Conservation (phyloP, 1,140 invertebrate species). For the Dendroctonus valens region DNA sequence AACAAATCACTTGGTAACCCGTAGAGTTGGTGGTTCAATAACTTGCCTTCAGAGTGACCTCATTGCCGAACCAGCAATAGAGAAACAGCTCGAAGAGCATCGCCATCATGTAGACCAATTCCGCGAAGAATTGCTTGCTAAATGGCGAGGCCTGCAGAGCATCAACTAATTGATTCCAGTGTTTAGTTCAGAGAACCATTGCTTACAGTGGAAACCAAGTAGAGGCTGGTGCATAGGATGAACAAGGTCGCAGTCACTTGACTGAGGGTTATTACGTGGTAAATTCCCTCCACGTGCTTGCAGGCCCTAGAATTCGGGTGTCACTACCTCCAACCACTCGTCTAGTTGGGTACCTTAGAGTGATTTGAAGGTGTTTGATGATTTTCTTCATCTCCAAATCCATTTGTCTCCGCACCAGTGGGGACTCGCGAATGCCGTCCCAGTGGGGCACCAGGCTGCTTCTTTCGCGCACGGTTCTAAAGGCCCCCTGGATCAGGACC, state of each 20-base stretch:
- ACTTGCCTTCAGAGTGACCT: slow-evolving; percentile 55
- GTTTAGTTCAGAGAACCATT: neutral
- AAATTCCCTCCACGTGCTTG: slow-evolving; percentile 39
- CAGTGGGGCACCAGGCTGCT: neutral
- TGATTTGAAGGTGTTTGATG: slow-evolving; percentile 42
- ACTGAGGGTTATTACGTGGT: slow-evolving; percentile 41
- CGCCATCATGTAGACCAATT: slow-evolving; percentile 52
- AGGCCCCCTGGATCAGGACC: slow-evolving; percentile 44
- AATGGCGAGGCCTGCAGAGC: slow-evolving; percentile 31
- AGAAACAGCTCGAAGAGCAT: slow-evolving; percentile 55
- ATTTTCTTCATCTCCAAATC: slow-evolving; percentile 42
- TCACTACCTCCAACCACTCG: slow-evolving; percentile 4
- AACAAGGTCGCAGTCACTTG: slow-evolving; percentile 45
- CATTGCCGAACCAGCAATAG: slow-evolving; percentile 61
- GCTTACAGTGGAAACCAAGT: slow-evolving; percentile 44
- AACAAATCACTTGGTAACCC: neutral
- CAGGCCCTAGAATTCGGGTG: slow-evolving; percentile 22
- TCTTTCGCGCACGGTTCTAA: slow-evolving; percentile 38
- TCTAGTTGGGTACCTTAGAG: slow-evolving; percentile 12
- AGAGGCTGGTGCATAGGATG: slow-evolving; percentile 45
- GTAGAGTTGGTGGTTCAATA: neutral
- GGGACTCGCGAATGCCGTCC: no score
- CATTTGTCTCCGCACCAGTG: slow-evolving; percentile 20
- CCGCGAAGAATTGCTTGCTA: slow-evolving; percentile 52
- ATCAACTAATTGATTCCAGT: neutral